phyloP scores from a whole-genome alignment of 1,140 invertebrate genomes.

The Protaetia brevitarsis region DNA sequence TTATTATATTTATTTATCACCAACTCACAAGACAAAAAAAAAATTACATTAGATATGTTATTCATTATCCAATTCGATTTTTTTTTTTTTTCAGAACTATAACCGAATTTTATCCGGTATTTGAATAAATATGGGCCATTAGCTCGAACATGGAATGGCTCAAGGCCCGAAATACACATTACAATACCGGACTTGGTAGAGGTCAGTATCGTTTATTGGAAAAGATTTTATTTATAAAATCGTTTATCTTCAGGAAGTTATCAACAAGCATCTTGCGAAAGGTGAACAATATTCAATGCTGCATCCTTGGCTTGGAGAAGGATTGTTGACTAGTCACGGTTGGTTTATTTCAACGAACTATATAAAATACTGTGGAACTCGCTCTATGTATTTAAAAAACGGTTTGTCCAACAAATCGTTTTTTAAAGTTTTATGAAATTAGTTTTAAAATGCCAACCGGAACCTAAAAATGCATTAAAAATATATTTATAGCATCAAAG shows the following conservation, averaged over 20 bases:
- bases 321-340: conserved; percentile 56
- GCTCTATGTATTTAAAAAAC: background rate
- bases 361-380: background rate
- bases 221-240: background rate
- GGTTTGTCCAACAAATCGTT: background rate
- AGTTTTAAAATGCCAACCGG: too few species aligned
- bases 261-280: conserved; percentile 59
- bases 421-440: too few species aligned
- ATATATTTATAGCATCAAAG: too few species aligned
- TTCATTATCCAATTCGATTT: too few species aligned
- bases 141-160: conserved; percentile 38
- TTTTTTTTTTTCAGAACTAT: too few species aligned
- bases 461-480: too few species aligned
- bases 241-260: conserved; percentile 43
- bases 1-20: too few species aligned
- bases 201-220: conserved; percentile 24
- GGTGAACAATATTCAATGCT: conserved; percentile 56
- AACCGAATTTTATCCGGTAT: background rate
- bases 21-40: too few species aligned
- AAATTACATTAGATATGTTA: too few species aligned
- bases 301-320: conserved; percentile 53
- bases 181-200: conserved; percentile 41
- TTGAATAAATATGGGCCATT: conserved; percentile 32
- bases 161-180: conserved; percentile 34
- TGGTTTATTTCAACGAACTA: conserved; percentile 24